Percentiles rank a stretch among this genome's conserved stretches.
Conservation (phyloP, 2,797 vertebrate species). For the Megalops cyprinoides region DNA sequence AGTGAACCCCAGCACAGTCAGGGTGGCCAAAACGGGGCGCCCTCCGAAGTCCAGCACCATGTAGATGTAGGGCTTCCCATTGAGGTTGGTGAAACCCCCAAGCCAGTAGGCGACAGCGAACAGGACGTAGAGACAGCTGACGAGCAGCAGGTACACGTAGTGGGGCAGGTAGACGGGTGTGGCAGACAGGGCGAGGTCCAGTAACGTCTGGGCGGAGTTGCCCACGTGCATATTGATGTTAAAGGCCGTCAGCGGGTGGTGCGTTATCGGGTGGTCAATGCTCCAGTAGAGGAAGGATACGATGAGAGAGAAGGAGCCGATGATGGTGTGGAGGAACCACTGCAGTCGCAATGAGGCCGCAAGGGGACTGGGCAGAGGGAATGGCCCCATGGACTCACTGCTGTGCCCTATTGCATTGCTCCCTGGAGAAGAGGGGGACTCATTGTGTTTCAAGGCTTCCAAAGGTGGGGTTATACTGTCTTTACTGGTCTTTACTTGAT, state of each 20-base stretch:
- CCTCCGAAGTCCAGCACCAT: constrained; percentile 42
- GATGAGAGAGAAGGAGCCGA: constrained; percentile 33
- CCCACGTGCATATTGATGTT: constrained; percentile 46
- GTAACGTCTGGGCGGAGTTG: constrained; percentile 42
- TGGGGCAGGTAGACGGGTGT: constrained; percentile 48
- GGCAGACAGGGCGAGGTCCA: constrained; percentile 44
- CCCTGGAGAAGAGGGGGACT: constrained; percentile 24
- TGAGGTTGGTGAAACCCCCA: constrained; percentile 35
- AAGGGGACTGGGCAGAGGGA: constrained; percentile 27
- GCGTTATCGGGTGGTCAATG: constrained; percentile 29
- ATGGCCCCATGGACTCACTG: constrained; percentile 2
- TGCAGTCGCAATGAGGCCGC: constrained; percentile 36
- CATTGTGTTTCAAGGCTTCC: background rate
- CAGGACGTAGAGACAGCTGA: constrained; percentile 29
- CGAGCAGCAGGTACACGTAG: constrained; percentile 30
- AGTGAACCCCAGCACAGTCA: constrained; percentile 33
- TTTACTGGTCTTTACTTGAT: background rate
- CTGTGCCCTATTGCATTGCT: background rate
- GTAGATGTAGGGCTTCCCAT: constrained; percentile 42
- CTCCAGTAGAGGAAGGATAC: constrained; percentile 48
- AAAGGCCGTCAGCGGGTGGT: constrained; percentile 25
- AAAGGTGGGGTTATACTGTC: background rate
- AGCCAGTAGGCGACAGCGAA: constrained; percentile 47
- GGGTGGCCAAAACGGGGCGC: constrained; percentile 32
- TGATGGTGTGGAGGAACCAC: constrained; percentile 41